A percentile compares a stretch with the other conserved stretches of the same genome.
Evolutionary conservation across 2,113 vertebrate genomes (phyloP).

Genomic region (Gymnorhina tibicen): DNA sequence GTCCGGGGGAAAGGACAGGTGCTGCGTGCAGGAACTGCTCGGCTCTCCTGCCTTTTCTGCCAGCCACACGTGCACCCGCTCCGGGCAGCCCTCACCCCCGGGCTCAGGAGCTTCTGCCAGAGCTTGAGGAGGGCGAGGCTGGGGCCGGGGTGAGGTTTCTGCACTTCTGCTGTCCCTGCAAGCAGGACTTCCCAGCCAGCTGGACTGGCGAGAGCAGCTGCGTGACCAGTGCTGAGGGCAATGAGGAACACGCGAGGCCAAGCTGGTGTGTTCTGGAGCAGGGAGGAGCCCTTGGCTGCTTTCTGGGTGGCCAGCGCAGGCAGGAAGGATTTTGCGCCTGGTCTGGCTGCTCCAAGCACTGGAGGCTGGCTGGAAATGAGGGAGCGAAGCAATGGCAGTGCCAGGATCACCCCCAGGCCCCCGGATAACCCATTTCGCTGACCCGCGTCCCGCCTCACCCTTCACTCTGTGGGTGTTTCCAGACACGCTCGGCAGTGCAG

Average conservation of each 20-base stretch:
- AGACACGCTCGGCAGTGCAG: rapidly evolving
- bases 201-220: not conserved
- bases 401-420: not conserved
- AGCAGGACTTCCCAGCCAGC: not conserved
- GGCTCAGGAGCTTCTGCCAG: not conserved
- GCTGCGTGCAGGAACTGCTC: not conserved
- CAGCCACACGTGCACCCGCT: rapidly evolving
- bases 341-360: not conserved
- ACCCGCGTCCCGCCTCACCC: no score
- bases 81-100: not conserved
- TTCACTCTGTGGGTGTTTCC: not conserved
- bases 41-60: not conserved
- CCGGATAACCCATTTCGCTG: rapidly evolving
- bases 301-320: not conserved
- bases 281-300: not conserved
- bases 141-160: rapidly evolving
- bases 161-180: rapidly evolving
- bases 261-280: not conserved
- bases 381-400: not conserved
- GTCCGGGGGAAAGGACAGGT: no score
- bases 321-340: not conserved
- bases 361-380: not conserved
- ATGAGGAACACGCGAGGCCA: rapidly evolving
- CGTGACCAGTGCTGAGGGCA: not conserved
- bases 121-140: not conserved